Conservation (phyloP, 2,113 vertebrate genomes). For the Corythoichthys intestinalis region DNA sequence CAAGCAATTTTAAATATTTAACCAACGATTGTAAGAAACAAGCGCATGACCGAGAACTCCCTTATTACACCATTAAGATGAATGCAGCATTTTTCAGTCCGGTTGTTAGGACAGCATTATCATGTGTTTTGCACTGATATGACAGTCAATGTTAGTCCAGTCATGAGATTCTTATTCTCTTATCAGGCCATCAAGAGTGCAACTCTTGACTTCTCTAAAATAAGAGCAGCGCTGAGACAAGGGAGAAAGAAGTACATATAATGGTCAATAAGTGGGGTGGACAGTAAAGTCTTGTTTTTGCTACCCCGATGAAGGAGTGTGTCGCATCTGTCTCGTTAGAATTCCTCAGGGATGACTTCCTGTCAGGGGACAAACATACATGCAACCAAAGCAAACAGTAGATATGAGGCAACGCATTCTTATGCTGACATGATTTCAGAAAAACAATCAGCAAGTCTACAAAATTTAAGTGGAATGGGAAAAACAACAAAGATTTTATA, state of each 20-base stretch:
- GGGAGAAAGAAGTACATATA: neutral
- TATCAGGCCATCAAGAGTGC: neutral
- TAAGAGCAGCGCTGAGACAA: slow-evolving; percentile 2
- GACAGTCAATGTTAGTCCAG: neutral
- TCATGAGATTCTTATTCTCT: neutral
- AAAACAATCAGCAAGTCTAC: no score
- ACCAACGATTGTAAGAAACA: no score
- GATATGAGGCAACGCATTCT: no score
- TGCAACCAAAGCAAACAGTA: neutral
- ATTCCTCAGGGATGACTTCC: slow-evolving; percentile 38
- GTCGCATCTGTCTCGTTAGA: slow-evolving; percentile 42
- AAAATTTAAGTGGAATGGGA: no score
- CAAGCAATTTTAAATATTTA: no score
- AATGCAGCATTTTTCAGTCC: no score
- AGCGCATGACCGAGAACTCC: no score
- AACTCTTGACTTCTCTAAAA: slow-evolving; percentile 17
- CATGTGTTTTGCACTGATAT: neutral
- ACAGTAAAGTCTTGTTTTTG: slow-evolving; percentile 40
- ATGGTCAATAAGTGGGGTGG: neutral
- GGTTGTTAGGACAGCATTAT: no score
- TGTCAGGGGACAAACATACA: slow-evolving; percentile 1
- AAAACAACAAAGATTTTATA: no score
- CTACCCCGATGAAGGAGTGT: slow-evolving; percentile 29
- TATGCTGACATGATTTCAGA: no score
- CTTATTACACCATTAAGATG: no score